A percentile compares a stretch with the other conserved stretches of the same genome.
Evolutionary conservation across 2,888 invertebrate species (phyloP).

Genomic region (Exephanes ischioxanthus): DNA sequence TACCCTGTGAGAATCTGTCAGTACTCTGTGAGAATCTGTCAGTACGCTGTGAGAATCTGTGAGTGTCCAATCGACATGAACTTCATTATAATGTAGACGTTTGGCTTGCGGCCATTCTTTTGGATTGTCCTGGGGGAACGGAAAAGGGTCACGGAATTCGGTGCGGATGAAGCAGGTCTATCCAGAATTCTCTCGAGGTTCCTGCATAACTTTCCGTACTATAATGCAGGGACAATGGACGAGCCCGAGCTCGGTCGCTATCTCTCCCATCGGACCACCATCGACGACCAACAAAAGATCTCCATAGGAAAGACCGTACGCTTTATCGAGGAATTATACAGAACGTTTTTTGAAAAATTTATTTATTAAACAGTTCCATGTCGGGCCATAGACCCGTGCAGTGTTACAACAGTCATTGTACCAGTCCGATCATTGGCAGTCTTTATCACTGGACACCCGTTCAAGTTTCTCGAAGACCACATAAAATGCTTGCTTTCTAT

Average conservation of each 20-base stretch:
- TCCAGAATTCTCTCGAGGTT: constrained; percentile 24
- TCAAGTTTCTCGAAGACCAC: background rate
- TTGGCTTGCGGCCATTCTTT: constrained; percentile 4
- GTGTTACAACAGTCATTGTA: background rate
- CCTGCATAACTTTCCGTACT: constrained; percentile 51
- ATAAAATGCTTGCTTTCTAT: background rate
- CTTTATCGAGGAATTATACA: constrained; percentile 60
- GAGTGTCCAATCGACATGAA: too few relatives aligned
- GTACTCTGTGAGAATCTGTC: too few relatives aligned
- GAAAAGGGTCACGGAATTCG: constrained; percentile 24
- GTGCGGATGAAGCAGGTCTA: background rate
- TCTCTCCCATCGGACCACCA: constrained; percentile 62
- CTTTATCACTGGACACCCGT: too few relatives aligned
- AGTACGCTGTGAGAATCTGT: too few relatives aligned
- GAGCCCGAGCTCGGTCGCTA: constrained; percentile 23
- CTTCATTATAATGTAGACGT: background rate
- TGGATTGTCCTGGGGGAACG: constrained; percentile 16
- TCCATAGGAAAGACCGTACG: constrained; percentile 31
- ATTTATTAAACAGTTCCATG: constrained; percentile 7
- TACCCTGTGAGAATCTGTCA: too few relatives aligned
- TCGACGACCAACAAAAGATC: constrained; percentile 57
- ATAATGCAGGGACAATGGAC: constrained; percentile 34
- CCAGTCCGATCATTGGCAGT: too few relatives aligned
- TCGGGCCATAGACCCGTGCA: constrained; percentile 16
- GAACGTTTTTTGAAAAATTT: background rate